phyloP scores from a whole-genome alignment of 2,113 vertebrate species.

The Struthio camelus region DNA sequence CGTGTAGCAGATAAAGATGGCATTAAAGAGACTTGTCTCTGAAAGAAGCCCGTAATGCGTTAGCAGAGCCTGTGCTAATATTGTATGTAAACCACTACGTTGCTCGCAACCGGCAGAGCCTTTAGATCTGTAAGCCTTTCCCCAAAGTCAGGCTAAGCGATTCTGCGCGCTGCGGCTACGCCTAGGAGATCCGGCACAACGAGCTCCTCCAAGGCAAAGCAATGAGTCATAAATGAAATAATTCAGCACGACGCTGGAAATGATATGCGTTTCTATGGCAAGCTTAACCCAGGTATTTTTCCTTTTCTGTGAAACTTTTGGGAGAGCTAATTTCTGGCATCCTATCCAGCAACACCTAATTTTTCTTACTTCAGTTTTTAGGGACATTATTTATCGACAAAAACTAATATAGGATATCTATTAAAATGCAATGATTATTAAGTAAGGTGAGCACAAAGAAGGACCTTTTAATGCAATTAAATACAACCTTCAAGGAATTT shows the following conservation, averaged over 20 bases:
- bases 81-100: conserved; percentile 54
- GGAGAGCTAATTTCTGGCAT: conserved; percentile 41
- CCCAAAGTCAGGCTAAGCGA: background rate
- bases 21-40: conserved; percentile 76
- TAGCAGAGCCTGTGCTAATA: conserved; percentile 57
- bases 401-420: conserved; percentile 47
- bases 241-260: conserved; percentile 2
- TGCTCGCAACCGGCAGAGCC: conserved; percentile 26
- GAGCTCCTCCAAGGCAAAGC: conserved; percentile 37
- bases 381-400: conserved; percentile 57
- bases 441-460: conserved; percentile 50
- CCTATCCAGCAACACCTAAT: conserved; percentile 31
- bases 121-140: conserved; percentile 35
- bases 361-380: conserved; percentile 58
- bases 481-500: conserved; percentile 39
- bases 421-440: conserved; percentile 64
- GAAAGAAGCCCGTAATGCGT: conserved; percentile 48
- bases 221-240: conserved; percentile 26
- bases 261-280: conserved; percentile 18
- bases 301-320: conserved; percentile 22
- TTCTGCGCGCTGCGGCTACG: background rate
- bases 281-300: conserved; percentile 24
- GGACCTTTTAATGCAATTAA: conserved; percentile 62
- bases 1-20: conserved; percentile 97
- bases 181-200: conserved; percentile 1